Evolutionary conservation across 2,797 vertebrate genomes (phyloP).

Genomic region (Premnoplex brunnescens): DNA sequence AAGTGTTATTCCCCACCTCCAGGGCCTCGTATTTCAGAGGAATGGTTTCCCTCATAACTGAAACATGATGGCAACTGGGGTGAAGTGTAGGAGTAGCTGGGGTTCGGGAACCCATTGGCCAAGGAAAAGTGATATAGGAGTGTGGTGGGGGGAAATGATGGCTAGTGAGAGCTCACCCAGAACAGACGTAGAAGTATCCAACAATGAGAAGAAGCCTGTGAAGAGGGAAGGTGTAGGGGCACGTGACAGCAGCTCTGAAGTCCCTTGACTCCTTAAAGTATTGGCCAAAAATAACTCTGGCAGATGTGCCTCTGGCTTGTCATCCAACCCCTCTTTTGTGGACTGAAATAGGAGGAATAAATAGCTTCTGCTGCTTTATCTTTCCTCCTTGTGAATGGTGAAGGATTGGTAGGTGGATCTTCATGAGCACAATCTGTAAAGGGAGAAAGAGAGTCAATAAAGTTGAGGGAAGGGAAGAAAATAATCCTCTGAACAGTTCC

Average conservation of each 20-base stretch:
- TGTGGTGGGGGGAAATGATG: background rate
- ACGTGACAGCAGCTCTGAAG: no score
- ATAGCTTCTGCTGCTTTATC: background rate
- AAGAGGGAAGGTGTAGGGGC: background rate
- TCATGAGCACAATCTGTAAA: background rate
- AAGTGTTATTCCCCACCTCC: background rate
- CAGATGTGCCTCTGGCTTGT: background rate
- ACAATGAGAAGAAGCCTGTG: background rate
- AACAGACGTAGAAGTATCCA: background rate
- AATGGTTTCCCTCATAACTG: background rate
- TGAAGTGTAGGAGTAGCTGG: fast-evolving
- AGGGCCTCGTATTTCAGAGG: background rate
- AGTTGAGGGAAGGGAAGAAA: background rate
- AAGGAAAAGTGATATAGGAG: background rate
- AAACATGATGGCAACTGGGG: background rate
- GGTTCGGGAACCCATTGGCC: fast-evolving
- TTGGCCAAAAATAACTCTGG: background rate
- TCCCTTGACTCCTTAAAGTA: background rate
- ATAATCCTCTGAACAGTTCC: background rate
- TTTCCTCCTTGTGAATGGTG: background rate
- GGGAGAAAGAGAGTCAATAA: background rate
- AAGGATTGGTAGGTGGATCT: background rate
- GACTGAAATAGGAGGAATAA: background rate
- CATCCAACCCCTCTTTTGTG: background rate
- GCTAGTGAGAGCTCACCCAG: background rate